These are phyloP conservation scores for Chromis chromis DNA, from an alignment of 2,797 vertebrate genomes.

Conservation along the genomic window DNA sequence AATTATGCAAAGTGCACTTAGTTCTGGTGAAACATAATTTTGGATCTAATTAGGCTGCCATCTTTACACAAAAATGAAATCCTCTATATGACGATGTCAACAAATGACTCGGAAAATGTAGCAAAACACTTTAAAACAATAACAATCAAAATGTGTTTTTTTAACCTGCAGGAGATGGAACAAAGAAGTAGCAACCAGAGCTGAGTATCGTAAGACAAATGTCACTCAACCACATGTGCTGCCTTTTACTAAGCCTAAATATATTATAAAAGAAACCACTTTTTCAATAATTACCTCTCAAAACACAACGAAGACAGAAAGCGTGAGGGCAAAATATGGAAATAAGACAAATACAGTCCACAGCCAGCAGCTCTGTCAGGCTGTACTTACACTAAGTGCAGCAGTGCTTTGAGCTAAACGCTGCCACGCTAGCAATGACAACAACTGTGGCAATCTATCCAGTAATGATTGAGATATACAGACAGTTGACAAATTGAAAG, in stretches of 20 bases:
- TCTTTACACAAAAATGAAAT: conserved; percentile 47
- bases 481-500: no score
- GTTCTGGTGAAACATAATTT: conserved; percentile 37
- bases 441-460: neutral
- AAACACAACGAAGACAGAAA: no score
- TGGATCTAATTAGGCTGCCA: conserved; percentile 47
- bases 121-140: conserved; percentile 16
- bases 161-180: neutral
- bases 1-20: conserved; percentile 69
- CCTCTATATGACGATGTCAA: conserved; percentile 8
- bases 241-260: neutral
- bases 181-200: neutral
- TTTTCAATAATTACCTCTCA: no score
- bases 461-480: no score
- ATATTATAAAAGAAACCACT: neutral
- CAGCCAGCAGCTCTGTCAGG: no score
- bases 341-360: no score
- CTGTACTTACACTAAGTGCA: no score
- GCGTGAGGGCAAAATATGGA: no score
- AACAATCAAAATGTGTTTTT: neutral
- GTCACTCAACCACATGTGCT: neutral
- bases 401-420: no score
- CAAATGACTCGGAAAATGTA: conserved; percentile 17
- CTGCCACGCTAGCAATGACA: no score
- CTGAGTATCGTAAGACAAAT: neutral